Evolutionary conservation across 1,140 invertebrate species (phyloP).

Genomic region (Trypoxylus dichotomus): DNA sequence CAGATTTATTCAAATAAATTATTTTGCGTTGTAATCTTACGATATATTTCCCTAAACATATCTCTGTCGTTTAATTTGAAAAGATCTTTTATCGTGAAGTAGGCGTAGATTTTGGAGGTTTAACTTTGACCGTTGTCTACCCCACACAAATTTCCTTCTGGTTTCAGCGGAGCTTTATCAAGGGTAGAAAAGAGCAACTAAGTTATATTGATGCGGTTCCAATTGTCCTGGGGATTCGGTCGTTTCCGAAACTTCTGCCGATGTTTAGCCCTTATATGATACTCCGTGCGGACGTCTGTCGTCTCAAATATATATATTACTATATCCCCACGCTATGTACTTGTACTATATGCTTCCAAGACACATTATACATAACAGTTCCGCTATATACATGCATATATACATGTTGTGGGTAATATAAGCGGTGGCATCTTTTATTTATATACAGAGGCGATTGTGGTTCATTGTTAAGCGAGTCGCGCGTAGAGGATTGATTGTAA

Average conservation of each 20-base stretch:
- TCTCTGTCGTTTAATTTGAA: conserved; percentile 16
- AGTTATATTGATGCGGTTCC: conserved; percentile 23
- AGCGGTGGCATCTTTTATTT: conserved; percentile 39
- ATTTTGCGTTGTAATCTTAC: not conserved
- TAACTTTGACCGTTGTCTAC: conserved; percentile 25
- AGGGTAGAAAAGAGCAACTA: conserved; percentile 23
- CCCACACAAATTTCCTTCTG: conserved; percentile 23
- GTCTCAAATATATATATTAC: conserved; percentile 18
- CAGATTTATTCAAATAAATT: not conserved
- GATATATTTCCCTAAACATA: conserved; percentile 3
- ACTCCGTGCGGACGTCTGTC: conserved; percentile 1
- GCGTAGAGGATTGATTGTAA: conserved; percentile 41
- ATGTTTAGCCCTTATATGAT: conserved; percentile 20
- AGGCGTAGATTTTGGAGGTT: conserved; percentile 14
- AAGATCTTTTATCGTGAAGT: conserved; percentile 22
- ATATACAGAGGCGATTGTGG: conserved; percentile 34
- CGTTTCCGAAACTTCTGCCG: conserved; percentile 18
- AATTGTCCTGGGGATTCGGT: conserved; percentile 22
- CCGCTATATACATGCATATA: not conserved
- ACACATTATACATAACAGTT: not conserved
- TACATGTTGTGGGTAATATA: not conserved
- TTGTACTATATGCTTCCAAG: not conserved
- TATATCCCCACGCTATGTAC: not conserved
- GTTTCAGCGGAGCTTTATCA: conserved; percentile 21
- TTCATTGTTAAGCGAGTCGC: conserved; percentile 39